Percentiles rank a stretch among this genome's conserved stretches.
Conservation (phyloP, 2,797 vertebrate genomes). For the Rhinichthys osculus region DNA sequence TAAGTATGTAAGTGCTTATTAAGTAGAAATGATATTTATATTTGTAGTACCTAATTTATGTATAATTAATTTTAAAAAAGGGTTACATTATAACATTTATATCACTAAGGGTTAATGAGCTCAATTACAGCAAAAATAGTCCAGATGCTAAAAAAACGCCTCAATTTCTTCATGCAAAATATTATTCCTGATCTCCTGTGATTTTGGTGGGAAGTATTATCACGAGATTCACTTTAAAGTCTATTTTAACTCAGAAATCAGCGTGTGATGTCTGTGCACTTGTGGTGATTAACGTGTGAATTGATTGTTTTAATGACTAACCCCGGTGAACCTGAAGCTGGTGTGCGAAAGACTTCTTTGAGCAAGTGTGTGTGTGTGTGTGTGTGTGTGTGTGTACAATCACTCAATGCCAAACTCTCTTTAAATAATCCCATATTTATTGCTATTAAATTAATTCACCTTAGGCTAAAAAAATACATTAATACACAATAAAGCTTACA, state of each 20-base stretch:
- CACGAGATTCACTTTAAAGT: not conserved
- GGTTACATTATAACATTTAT: not conserved
- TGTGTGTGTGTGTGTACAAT: not conserved
- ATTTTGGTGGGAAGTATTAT: not conserved
- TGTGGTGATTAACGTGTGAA: not conserved
- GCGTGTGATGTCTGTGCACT: not conserved
- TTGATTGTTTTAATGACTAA: slow-evolving; percentile 7
- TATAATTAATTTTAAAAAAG: not conserved
- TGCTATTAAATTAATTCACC: not conserved
- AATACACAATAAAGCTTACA: not conserved
- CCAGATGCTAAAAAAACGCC: not conserved
- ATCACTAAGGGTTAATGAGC: not conserved
- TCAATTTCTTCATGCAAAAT: not conserved
- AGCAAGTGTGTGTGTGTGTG: not conserved
- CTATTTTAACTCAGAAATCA: not conserved
- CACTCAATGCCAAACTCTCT: not conserved
- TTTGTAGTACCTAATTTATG: not conserved
- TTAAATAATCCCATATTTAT: not conserved
- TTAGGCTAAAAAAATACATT: not conserved
- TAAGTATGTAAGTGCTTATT: no score
- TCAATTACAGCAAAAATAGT: not conserved
- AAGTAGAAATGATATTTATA: not conserved
- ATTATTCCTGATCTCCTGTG: not conserved
- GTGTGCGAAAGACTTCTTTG: not conserved
- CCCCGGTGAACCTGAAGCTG: not conserved